Evolutionary conservation across 1,140 invertebrate species (phyloP), one percentile per base, ranked within the genome.

Genomic region (Eulimnadia texana): DNA sequence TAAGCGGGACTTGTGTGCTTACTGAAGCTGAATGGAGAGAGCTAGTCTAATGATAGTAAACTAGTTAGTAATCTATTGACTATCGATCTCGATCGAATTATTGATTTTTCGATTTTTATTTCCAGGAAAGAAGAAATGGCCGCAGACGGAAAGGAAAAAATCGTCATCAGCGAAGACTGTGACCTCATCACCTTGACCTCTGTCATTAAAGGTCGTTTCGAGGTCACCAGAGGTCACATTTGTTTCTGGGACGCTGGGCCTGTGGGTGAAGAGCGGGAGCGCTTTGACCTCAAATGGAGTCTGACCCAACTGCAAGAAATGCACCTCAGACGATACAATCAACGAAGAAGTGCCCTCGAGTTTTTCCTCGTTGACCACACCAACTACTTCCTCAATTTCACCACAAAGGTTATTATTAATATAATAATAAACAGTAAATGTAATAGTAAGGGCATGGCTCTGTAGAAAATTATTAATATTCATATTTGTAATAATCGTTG

Each of bases 331-430:
- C 72, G 82, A 62, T 83, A 82, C 69, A 84, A 84, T 68, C 70
- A 84, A 0, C 68, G 80, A 9, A 69, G 81, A 61, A 82, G 79
- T 66, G 82, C 82, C 3, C 69, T 84, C 24, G 82, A 84, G 70
- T 74, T 84, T 65, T 84, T 84, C 67, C 68, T 84, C 3, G 72
- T 81, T 50, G 81, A 84, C 68, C 80, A 83, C 67, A 82, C 80
- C 0, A 84, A 81, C 64, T 84, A 82, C 66, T 84, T 84, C 69
- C 72, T 84, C 19, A 84, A 84, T 67, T 84, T 84, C 65, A 76
- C 78, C 11, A 78, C 77, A 47, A 82, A 81, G 72, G 81, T 82
- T 69, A 63, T 50, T 50, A 63, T 65, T 23, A 20, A 27, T 50
- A 11, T 3, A 51, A 28, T 11, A 16, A 16, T 28, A n/a, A n/a